Conservation (phyloP, 2,113 vertebrate genomes). For the Antennarius striatus region DNA sequence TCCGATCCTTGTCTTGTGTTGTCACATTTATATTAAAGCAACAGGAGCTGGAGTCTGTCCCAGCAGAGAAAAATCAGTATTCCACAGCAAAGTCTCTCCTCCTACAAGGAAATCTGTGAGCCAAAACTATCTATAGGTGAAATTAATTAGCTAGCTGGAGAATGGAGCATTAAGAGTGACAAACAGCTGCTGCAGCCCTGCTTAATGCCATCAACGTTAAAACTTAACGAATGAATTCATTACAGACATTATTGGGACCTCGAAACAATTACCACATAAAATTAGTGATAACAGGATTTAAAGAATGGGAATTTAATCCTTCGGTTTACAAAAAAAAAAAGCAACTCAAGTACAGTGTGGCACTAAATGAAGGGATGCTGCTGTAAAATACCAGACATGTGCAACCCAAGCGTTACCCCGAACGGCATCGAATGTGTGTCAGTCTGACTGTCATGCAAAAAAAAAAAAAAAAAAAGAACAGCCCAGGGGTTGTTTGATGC, state of each 20-base stretch:
- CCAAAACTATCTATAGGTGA: too few relatives aligned
- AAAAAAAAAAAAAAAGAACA: constrained; percentile 35
- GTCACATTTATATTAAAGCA: too few relatives aligned
- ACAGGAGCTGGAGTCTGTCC: too few relatives aligned
- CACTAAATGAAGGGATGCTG: constrained; percentile 25
- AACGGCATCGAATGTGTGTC: constrained; percentile 52
- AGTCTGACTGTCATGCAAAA: constrained; percentile 50
- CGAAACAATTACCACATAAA: constrained; percentile 7
- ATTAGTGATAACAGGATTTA: neutral
- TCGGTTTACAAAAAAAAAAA: constrained; percentile 21
- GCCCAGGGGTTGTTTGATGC: constrained; percentile 61
- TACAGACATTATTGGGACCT: constrained; percentile 1
- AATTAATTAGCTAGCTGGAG: too few relatives aligned
- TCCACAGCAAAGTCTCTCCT: too few relatives aligned
- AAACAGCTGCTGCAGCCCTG: too few relatives aligned
- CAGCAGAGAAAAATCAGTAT: too few relatives aligned
- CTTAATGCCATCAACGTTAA: too few relatives aligned
- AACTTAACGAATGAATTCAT: neutral
- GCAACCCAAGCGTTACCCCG: constrained; percentile 22
- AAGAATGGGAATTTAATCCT: constrained; percentile 21
- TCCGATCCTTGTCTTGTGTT: too few relatives aligned
- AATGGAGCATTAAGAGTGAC: too few relatives aligned
- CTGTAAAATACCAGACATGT: constrained; percentile 7
- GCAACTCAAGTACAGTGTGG: neutral
- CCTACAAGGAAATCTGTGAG: too few relatives aligned